Conservation (phyloP, 2,113 vertebrate genomes). For the Chloroceryle aenea region DNA sequence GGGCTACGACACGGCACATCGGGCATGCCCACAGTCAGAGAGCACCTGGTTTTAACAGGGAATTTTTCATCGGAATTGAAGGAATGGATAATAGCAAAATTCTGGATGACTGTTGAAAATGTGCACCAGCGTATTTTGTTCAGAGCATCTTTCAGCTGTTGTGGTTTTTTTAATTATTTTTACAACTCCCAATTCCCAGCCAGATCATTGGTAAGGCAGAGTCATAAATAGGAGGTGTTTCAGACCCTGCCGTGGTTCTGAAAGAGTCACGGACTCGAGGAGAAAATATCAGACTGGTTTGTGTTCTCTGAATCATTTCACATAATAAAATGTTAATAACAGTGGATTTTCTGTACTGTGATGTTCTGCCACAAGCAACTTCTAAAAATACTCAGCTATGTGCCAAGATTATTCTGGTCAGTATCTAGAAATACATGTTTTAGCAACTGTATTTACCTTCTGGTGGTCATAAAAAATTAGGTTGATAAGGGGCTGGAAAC, state of each 20-base stretch:
- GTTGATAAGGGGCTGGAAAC: not conserved
- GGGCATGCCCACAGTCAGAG: slow-evolving; percentile 84
- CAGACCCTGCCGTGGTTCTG: slow-evolving; percentile 1
- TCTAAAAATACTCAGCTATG: slow-evolving; percentile 9
- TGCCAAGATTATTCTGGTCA: not conserved
- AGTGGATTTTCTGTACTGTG: not conserved
- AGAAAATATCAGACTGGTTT: not conserved
- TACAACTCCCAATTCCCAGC: not conserved
- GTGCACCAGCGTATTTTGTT: slow-evolving; percentile 48
- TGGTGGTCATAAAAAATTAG: not conserved
- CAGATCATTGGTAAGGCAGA: slow-evolving; percentile 15
- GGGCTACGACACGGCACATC: slow-evolving; percentile 74
- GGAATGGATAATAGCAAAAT: not conserved
- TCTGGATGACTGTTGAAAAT: slow-evolving; percentile 63
- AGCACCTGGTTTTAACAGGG: slow-evolving; percentile 39
- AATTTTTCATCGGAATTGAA: slow-evolving; percentile 43
- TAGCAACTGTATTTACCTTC: not conserved
- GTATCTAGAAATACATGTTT: not conserved
- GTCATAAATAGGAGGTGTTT: not conserved
- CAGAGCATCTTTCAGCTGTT: not conserved
- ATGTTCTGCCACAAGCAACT: not conserved
- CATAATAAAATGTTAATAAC: not conserved
- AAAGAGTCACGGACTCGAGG: slow-evolving; percentile 39
- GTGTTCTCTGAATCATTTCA: slow-evolving; percentile 33
- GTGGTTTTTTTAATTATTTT: not conserved